Evolutionary conservation across 2,888 invertebrate genomes (phyloP).

Genomic region (Drosophila silvestris): DNA sequence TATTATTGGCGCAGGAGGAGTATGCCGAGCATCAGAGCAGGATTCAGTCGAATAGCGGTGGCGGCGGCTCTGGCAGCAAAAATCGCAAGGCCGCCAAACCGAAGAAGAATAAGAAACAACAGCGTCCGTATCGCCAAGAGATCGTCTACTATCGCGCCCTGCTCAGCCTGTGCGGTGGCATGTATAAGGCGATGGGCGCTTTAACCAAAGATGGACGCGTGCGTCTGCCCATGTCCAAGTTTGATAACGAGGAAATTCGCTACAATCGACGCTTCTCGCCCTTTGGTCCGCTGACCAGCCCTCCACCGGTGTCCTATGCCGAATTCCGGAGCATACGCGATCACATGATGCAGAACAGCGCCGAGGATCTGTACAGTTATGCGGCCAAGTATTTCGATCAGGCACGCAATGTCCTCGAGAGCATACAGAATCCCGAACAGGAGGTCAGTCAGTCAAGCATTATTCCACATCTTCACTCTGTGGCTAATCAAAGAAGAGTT

Average conservation of each 20-base stretch:
- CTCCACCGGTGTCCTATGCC: conserved; percentile 95
- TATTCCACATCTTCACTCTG: not conserved
- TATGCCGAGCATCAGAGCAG: conserved; percentile 85
- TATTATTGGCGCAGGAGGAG: conserved; percentile 91
- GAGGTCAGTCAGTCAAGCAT: conserved; percentile 87
- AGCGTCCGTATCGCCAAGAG: conserved; percentile 92
- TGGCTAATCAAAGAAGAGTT: not conserved
- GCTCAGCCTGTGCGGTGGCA: conserved; percentile 97
- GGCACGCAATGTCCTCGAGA: conserved; percentile 93
- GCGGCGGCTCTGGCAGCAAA: conserved; percentile 62
- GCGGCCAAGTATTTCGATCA: conserved; percentile 97
- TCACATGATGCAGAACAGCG: conserved; percentile 87
- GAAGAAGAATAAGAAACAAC: conserved; percentile 87
- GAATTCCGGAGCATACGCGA: conserved; percentile 94
- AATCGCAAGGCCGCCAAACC: conserved; percentile 85
- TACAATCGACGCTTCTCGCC: conserved; percentile 98
- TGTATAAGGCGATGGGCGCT: conserved; percentile 97
- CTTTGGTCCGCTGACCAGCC: conserved; percentile 93
- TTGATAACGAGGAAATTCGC: conserved; percentile 96
- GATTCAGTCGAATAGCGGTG: conserved; percentile 57
- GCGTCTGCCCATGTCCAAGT: conserved; percentile 93
- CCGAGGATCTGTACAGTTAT: conserved; percentile 90
- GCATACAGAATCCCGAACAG: conserved; percentile 92
- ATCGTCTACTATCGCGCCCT: conserved; percentile 95
- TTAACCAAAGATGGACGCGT: conserved; percentile 95